These are phyloP conservation scores for Tapera naevia DNA, from an alignment of 2,797 vertebrate species.

Conservation along the genomic window DNA sequence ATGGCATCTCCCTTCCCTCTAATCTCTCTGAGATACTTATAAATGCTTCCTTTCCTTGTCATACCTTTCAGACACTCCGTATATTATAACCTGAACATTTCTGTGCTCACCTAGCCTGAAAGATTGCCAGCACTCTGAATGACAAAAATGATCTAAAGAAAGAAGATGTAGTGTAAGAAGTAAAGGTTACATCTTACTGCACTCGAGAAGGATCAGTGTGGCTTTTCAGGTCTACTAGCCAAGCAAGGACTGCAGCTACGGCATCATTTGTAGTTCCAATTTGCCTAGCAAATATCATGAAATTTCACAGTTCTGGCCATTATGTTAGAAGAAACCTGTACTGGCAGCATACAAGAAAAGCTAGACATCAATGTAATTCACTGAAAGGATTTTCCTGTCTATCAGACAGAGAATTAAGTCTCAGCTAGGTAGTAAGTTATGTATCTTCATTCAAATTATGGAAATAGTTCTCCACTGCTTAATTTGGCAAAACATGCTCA, in stretches of 20 bases:
- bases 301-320: constrained; percentile 58
- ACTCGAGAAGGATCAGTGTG: background rate
- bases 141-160: constrained; percentile 49
- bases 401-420: constrained; percentile 63
- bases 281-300: constrained; percentile 41
- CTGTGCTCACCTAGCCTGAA: constrained; percentile 36
- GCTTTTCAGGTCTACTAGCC: constrained; percentile 53
- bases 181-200: constrained; percentile 36
- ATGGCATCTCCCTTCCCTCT: constrained; percentile 5
- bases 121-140: constrained; percentile 1
- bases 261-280: constrained; percentile 37
- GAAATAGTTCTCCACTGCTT: constrained; percentile 33
- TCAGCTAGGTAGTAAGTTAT: constrained; percentile 40
- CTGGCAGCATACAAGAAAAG: constrained; percentile 38
- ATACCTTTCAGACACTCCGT: constrained; percentile 15
- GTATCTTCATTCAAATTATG: constrained; percentile 40
- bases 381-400: constrained; percentile 65
- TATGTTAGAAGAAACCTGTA: constrained; percentile 35
- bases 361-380: constrained; percentile 36
- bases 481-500: constrained; percentile 24
- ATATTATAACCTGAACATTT: constrained; percentile 24
- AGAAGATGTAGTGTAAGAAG: constrained; percentile 15
- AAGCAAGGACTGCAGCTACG: constrained; percentile 22
- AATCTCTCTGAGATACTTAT: constrained; percentile 13
- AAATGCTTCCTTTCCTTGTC: constrained; percentile 3